A percentile compares a stretch with the other conserved stretches of the same genome.
phyloP scores from a whole-genome alignment of 1,140 invertebrate genomes.

The Sminthurinus signatus region DNA sequence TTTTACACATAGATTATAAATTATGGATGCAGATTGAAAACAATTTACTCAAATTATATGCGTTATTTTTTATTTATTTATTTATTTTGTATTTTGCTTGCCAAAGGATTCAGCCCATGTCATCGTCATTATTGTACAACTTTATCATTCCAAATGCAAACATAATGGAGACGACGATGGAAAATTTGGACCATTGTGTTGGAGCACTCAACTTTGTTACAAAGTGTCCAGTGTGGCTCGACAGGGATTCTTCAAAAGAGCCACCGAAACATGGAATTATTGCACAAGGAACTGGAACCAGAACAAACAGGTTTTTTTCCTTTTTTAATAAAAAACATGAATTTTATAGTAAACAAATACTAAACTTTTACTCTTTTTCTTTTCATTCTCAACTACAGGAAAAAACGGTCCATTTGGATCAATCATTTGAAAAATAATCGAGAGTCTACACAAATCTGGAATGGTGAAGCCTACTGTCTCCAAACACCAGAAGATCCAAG shows the following conservation, averaged over 20 bases:
- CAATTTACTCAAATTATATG: too few species aligned
- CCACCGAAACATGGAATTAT: neutral
- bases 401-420: constrained; percentile 12
- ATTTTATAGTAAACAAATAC: neutral
- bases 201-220: constrained; percentile 16
- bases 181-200: constrained; percentile 33
- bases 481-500: constrained; percentile 22
- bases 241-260: neutral
- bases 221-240: constrained; percentile 23
- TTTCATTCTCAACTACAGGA: neutral
- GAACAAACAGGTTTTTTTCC: neutral
- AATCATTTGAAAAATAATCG: neutral
- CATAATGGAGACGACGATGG: constrained; percentile 17
- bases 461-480: constrained; percentile 12
- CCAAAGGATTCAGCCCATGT: constrained; percentile 24
- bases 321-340: neutral
- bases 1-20: too few species aligned
- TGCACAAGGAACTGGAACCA: neutral
- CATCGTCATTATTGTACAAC: constrained; percentile 14
- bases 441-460: constrained; percentile 16
- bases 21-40: too few species aligned
- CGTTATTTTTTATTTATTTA: too few species aligned
- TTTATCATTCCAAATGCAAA: constrained; percentile 19
- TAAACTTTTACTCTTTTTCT: neutral
- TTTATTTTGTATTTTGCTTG: too few species aligned